Evolutionary conservation across 53 echinoderm and acorn worm genomes (phyloP), one percentile per base, ranked within the genome.

Genomic region (Mesocentrotus franciscanus): DNA sequence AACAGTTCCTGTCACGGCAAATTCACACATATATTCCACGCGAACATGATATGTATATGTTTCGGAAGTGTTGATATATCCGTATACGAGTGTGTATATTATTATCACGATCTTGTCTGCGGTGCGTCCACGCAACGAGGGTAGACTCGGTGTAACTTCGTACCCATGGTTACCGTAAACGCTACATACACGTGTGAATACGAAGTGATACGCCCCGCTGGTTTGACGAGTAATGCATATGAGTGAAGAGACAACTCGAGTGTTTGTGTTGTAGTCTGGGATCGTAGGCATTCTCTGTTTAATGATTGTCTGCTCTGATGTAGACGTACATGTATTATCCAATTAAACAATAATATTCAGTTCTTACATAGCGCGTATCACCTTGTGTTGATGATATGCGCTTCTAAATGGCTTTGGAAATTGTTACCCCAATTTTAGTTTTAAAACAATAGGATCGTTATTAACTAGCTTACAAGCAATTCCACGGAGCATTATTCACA

Each of bases 151-250:
- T 15, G 87, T 59, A 87, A 87, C 87, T 68, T 66, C 91, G 91
- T 34, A 62, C 3, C 91, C 66, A 91, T 91, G 91, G 91, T 91
- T 62, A 91, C 91, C 36, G 7, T 34, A 66, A 64, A 91, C 91
- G 66, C 66, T 91, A 66, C 66, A 64, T 91, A 66, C 91, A 91
- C 91, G 62, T 91, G 91, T 91, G 18, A 91, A 91, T 91, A 91
- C 16, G 66, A 1, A n/a, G 27, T 59, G 58, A 87, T 87, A 87
- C 87, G 87, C 87, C 87, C 87, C 58, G 87, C 57, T 87, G 58
- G 8, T 58, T 58, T 27, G 87, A 29, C 87, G n/a, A 17, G n/a
- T 6, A 3, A 4, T 16, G 58, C 59, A 18, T 57, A 87, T 87
- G 29, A 87, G 57, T 15, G 58, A 58, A 27, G n/a, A 87, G 87